These are phyloP conservation scores for Melanerpes formicivorus DNA, from an alignment of 2,113 vertebrate species.

Conservation along the genomic window DNA sequence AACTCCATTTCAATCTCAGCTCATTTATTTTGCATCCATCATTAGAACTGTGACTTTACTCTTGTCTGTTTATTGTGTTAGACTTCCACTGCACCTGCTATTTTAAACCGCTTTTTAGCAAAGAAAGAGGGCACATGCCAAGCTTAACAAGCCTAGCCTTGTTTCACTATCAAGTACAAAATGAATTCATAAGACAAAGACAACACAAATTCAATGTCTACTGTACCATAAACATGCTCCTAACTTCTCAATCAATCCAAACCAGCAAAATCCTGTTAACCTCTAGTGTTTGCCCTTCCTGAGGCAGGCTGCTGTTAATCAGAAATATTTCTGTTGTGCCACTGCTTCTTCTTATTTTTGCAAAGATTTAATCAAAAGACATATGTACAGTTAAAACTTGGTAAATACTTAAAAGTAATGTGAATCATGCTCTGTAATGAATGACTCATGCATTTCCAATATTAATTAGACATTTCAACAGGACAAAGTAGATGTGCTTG, in stretches of 20 bases:
- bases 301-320: neutral
- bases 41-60: neutral
- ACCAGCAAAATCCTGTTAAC: conserved; percentile 7
- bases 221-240: neutral
- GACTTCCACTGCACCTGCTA: neutral
- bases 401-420: neutral
- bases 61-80: neutral
- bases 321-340: conserved; percentile 11
- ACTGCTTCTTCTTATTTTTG: neutral
- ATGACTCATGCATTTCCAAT: neutral
- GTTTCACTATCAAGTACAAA: neutral
- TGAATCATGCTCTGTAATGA: neutral
- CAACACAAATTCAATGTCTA: neutral
- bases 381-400: neutral
- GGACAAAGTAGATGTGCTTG: neutral
- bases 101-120: neutral
- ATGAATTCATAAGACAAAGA: neutral
- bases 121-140: neutral
- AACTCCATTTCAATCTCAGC: neutral
- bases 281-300: neutral
- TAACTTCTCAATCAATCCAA: neutral
- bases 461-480: neutral
- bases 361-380: conserved; percentile 9
- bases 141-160: neutral
- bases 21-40: neutral